Evolutionary conservation across 2,113 vertebrate genomes (phyloP), one percentile per base, ranked within the genome.

Genomic region (Odocoileus virginianus): DNA sequence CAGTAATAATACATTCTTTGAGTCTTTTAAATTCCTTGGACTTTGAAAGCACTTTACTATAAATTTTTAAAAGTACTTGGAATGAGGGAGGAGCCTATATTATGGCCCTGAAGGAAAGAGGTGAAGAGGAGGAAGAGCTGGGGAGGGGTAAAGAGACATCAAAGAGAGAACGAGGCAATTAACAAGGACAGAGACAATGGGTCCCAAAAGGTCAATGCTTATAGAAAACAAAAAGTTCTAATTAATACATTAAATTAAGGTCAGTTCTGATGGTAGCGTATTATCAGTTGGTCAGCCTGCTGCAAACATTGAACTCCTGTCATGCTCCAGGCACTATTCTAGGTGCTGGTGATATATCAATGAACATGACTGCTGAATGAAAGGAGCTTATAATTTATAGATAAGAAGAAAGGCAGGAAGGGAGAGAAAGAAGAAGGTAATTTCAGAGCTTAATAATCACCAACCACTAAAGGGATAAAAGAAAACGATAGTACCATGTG

Each of bases 111-210:
- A 74, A 64, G 30, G 5, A 89, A 92, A 61, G 30, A 12, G 21
- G 54, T 87, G 28, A 94, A 94, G 85, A 96, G 25, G 60, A 95
- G 25, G 86, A 94, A 94, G 47, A 95, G 6, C 25, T 82, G 54
- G 28, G 28, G 71, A 78, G 5, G 6, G 13, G 36, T 82, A 7
- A 94, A 87, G 30, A 96, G n/a, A 85, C 7, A 58, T 81, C 30
- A 50, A 17, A 78, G 57, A 85, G 7, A 94, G 45, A 54, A 4
- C 7, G 7, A n/a, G 54, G 16, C 25, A 85, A 90, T 87, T 94
- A 82, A 71, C 15, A 14, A 67, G 30, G 4, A 11, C 15, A 25
- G 12, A 25, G 12, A 47, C 28, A 76, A 86, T 55, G 25, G 64
- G 50, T 67, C 55, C 60, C 15, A 94, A 94, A 74, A 95, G 6